Conservation (phyloP, 1,140 invertebrate genomes). For the Achatina immaculata region DNA sequence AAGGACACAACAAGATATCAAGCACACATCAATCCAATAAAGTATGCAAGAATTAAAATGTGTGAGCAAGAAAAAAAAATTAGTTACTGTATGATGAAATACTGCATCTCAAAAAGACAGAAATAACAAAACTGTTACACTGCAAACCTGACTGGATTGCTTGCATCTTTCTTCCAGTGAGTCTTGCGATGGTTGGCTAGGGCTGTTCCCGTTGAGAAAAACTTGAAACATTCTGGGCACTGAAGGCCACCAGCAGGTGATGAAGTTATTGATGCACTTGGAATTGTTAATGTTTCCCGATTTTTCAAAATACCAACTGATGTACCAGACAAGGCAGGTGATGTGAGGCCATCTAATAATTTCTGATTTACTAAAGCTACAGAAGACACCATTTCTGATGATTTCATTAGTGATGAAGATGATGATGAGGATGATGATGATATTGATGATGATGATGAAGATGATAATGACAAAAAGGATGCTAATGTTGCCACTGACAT, state of each 20-base stretch:
- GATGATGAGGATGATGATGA: conserved; percentile 28
- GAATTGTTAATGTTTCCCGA: conserved; percentile 23
- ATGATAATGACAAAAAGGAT: conserved; percentile 27
- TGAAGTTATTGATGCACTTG: background rate
- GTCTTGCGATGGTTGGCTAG: conserved; percentile 59
- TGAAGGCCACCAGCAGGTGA: conserved; percentile 41
- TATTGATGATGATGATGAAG: conserved; percentile 7
- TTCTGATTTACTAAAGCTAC: background rate
- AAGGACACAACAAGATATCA: too few relatives aligned
- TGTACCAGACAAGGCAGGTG: background rate
- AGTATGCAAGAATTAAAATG: too few relatives aligned
- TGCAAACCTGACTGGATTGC: conserved; percentile 16
- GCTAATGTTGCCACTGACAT: conserved; percentile 29
- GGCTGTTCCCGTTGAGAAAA: conserved; percentile 53
- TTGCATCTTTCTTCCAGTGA: conserved; percentile 51
- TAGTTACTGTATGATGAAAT: too few relatives aligned
- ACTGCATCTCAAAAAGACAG: too few relatives aligned
- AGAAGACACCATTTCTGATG: background rate
- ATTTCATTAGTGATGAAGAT: conserved; percentile 12
- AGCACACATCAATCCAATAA: too few relatives aligned
- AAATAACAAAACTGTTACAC: too few relatives aligned
- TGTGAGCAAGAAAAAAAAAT: too few relatives aligned
- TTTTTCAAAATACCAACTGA: background rate
- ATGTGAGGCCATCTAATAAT: background rate
- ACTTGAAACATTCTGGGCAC: conserved; percentile 60